These are phyloP conservation scores for Tenthredo notha DNA, from an alignment of 2,888 invertebrate species.

Conservation along the genomic window DNA sequence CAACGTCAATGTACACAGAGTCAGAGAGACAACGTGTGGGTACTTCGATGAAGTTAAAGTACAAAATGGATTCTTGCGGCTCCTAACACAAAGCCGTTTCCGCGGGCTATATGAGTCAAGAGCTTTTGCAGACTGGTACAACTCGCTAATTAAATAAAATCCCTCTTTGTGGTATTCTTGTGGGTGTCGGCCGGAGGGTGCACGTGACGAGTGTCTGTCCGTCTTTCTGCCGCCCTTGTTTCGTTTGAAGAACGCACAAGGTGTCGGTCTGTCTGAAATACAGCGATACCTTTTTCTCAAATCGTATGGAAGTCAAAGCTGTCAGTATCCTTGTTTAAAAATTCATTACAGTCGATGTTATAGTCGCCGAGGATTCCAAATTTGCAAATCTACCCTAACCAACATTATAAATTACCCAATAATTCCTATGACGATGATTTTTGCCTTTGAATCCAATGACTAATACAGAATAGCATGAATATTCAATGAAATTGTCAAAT, in stretches of 20 bases:
- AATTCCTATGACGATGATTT: background rate
- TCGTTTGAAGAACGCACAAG: conserved; percentile 28
- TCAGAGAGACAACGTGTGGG: background rate
- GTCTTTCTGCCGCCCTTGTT: conserved; percentile 51
- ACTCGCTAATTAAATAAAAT: conserved; percentile 76
- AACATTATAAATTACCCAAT: background rate
- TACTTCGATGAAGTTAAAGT: conserved; percentile 44
- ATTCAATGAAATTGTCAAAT: background rate
- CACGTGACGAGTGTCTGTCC: conserved; percentile 61
- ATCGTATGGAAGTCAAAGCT: background rate
- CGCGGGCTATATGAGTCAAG: conserved; percentile 45
- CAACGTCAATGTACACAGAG: background rate
- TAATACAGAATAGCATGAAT: too few species aligned
- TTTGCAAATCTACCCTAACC: background rate
- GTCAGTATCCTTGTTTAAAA: background rate
- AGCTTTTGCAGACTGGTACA: conserved; percentile 69
- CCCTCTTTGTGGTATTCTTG: conserved; percentile 67
- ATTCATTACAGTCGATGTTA: background rate
- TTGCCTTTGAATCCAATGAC: too few species aligned
- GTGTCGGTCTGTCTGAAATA: conserved; percentile 28
- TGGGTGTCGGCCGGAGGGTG: conserved; percentile 71
- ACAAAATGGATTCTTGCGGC: conserved; percentile 45
- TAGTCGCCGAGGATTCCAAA: background rate
- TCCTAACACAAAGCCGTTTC: conserved; percentile 44
- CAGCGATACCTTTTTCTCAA: conserved; percentile 13